phyloP scores from a whole-genome alignment of 2,113 vertebrate genomes.

The Muscicapa adusta region DNA sequence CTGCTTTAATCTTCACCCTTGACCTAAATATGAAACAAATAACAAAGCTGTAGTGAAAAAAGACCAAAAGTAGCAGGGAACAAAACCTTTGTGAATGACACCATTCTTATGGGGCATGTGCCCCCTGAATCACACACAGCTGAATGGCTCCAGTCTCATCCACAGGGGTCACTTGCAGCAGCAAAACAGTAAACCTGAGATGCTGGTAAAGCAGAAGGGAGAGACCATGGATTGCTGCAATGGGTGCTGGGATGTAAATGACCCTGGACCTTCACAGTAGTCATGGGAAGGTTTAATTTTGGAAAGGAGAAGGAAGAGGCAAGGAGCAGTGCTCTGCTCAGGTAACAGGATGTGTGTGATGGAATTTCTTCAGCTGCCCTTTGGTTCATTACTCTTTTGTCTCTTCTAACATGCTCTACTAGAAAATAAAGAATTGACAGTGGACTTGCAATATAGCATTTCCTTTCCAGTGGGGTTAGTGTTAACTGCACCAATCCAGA shows the following conservation, averaged over 20 bases:
- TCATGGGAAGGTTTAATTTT: background rate
- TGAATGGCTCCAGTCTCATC: background rate
- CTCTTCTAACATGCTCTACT: background rate
- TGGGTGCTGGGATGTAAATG: background rate
- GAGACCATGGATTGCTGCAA: background rate
- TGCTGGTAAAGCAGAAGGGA: background rate
- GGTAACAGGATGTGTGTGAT: accelerated
- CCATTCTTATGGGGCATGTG: background rate
- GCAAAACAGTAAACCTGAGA: background rate
- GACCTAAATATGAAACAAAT: background rate
- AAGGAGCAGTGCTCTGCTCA: background rate
- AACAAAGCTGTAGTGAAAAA: background rate
- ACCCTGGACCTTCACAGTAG: background rate
- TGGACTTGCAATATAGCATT: background rate
- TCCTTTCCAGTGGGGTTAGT: background rate
- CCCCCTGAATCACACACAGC: accelerated
- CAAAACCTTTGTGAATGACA: background rate
- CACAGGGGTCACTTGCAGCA: background rate
- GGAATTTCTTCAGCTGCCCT: background rate
- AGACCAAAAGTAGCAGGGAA: background rate
- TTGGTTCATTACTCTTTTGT: background rate
- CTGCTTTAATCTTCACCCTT: background rate
- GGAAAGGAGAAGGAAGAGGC: background rate
- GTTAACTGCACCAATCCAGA: background rate
- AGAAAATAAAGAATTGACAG: background rate